Evolutionary conservation across 2,888 invertebrate species (phyloP).

Genomic region (Pediacus dermestoides): DNA sequence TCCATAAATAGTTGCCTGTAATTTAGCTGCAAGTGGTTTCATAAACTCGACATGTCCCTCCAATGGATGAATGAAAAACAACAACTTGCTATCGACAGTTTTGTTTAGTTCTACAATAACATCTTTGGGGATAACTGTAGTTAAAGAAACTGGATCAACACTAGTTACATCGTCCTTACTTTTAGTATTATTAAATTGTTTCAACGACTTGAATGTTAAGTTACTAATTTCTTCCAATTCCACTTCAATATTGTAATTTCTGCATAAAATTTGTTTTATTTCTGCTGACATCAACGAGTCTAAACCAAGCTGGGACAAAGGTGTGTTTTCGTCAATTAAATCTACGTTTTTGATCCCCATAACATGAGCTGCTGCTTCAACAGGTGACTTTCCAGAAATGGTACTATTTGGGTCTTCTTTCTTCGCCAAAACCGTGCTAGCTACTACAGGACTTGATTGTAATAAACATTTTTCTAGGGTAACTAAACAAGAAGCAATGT

Average conservation of each 20-base stretch:
- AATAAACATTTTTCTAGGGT: constrained; percentile 27
- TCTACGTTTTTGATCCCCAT: constrained; percentile 30
- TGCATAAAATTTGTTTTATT: constrained; percentile 31
- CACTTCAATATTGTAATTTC: constrained; percentile 27
- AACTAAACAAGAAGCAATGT: constrained; percentile 23
- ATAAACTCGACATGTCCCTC: constrained; percentile 23
- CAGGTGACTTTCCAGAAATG: constrained; percentile 17
- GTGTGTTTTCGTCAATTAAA: constrained; percentile 22
- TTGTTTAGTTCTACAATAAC: constrained; percentile 19
- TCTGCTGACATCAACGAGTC: constrained; percentile 33
- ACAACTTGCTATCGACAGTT: neutral
- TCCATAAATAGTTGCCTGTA: constrained; percentile 24
- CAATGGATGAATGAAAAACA: constrained; percentile 27
- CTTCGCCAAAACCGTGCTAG: constrained; percentile 22
- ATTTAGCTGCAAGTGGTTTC: constrained; percentile 17
- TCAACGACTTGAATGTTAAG: constrained; percentile 24
- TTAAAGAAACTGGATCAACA: no score
- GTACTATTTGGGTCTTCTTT: constrained; percentile 1
- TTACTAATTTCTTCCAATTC: constrained; percentile 24
- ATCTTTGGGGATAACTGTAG: constrained; percentile 17
- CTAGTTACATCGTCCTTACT: no score
- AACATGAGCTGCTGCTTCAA: constrained; percentile 27
- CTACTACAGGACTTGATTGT: constrained; percentile 21
- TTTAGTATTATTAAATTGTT: no score
- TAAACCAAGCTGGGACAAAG: constrained; percentile 27